Conservation (phyloP, 2,113 vertebrate species). For the Gambusia affinis region DNA sequence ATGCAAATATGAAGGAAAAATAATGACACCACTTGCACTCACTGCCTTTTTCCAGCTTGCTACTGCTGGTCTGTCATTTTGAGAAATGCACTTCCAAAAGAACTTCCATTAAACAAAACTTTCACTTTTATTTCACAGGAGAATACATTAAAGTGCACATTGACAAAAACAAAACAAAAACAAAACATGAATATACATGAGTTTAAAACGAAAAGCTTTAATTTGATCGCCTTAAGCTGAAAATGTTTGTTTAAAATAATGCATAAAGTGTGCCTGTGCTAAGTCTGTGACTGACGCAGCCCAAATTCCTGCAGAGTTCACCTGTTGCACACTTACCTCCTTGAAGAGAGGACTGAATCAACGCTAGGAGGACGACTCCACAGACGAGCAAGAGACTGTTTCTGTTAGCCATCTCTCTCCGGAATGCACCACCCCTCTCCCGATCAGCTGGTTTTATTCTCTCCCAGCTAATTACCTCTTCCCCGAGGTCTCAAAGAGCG, state of each 20-base stretch:
- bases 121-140: background rate
- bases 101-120: background rate
- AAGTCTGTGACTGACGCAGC: slow-evolving; percentile 30
- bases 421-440: slow-evolving; percentile 87
- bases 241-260: background rate
- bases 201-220: too few relatives aligned
- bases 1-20: slow-evolving; percentile 11
- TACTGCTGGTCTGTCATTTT: background rate
- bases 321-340: slow-evolving; percentile 87
- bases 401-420: slow-evolving; percentile 91
- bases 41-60: background rate
- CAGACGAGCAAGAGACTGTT: slow-evolving; percentile 83
- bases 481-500: slow-evolving; percentile 73
- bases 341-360: slow-evolving; percentile 87
- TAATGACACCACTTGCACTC: slow-evolving; percentile 11
- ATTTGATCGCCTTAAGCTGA: too few relatives aligned
- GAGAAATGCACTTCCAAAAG: background rate
- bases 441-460: slow-evolving; percentile 92
- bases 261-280: slow-evolving; percentile 55
- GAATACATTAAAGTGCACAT: background rate
- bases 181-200: too few relatives aligned
- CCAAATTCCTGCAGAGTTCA: slow-evolving; percentile 40
- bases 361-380: slow-evolving; percentile 84
- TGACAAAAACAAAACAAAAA: background rate
- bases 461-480: slow-evolving; percentile 87